Evolutionary conservation across 2,888 invertebrate genomes (phyloP).

Genomic region (Epirrhoe tristata): DNA sequence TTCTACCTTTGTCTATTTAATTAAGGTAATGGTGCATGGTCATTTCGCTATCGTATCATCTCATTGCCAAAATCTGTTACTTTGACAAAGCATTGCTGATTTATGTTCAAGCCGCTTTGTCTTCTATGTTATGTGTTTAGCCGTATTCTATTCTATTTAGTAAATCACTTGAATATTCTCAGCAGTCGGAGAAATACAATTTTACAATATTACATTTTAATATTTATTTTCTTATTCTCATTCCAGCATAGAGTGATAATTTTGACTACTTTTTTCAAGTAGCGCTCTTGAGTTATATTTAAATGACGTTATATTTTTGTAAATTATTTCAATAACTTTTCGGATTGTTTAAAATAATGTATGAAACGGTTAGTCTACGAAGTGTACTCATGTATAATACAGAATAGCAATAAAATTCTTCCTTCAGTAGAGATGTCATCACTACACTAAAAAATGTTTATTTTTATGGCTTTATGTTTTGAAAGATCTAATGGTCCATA

Average conservation of each 20-base stretch:
- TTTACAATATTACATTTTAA: constrained; percentile 52
- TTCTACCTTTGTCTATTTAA: constrained; percentile 63
- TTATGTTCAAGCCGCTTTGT: constrained; percentile 47
- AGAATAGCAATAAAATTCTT: constrained; percentile 13
- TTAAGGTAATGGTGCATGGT: constrained; percentile 71
- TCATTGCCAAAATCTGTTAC: constrained; percentile 49
- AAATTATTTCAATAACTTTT: constrained; percentile 71
- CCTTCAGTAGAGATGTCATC: constrained; percentile 17
- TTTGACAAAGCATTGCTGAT: constrained; percentile 45
- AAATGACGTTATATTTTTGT: constrained; percentile 78
- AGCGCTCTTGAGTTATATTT: constrained; percentile 72
- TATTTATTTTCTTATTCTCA: constrained; percentile 73
- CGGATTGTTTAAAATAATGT: constrained; percentile 59
- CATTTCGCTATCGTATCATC: constrained; percentile 58
- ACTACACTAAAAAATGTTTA: constrained; percentile 15
- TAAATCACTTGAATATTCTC: constrained; percentile 36
- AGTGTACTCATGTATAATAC: constrained; percentile 18
- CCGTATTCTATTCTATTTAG: constrained; percentile 35
- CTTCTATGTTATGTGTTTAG: constrained; percentile 41
- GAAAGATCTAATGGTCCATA: constrained; percentile 15
- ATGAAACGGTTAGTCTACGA: constrained; percentile 65
- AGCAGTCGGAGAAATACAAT: constrained; percentile 47
- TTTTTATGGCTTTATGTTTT: constrained; percentile 26
- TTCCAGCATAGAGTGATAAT: constrained; percentile 75
- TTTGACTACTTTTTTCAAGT: constrained; percentile 62